Conservation (phyloP, 1,140 invertebrate species). For the Potamilus streckersoni region DNA sequence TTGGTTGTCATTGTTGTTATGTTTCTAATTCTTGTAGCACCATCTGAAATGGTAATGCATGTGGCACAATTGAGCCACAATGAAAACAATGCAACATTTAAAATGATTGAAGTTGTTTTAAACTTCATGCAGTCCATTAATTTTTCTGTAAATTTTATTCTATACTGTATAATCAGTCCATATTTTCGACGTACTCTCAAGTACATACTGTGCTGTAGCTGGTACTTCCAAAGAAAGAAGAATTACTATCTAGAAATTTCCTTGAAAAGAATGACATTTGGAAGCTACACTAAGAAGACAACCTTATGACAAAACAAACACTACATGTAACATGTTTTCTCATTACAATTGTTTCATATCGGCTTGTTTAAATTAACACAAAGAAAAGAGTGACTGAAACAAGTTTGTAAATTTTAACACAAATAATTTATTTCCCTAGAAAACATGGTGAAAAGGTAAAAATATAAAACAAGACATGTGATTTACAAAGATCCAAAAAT, state of each 20-base stretch:
- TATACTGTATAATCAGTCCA: constrained; percentile 61
- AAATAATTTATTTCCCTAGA: too few species aligned
- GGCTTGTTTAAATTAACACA: too few species aligned
- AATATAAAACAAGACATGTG: too few species aligned
- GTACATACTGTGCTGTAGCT: constrained; percentile 56
- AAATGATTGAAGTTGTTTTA: constrained; percentile 54
- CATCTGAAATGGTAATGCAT: constrained; percentile 61
- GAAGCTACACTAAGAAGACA: constrained; percentile 19
- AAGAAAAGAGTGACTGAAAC: too few species aligned
- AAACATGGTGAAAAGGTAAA: too few species aligned
- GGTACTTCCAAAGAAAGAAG: constrained; percentile 46
- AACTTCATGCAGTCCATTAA: constrained; percentile 63
- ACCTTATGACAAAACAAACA: constrained; percentile 1
- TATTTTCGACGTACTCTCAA: constrained; percentile 56
- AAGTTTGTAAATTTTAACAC: too few species aligned
- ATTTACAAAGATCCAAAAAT: too few species aligned
- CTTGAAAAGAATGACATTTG: constrained; percentile 33
- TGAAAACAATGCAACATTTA: constrained; percentile 43
- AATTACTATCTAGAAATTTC: constrained; percentile 39
- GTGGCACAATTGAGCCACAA: constrained; percentile 44
- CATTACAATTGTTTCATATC: too few species aligned
- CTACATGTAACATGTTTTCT: too few species aligned
- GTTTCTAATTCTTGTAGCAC: constrained; percentile 65
- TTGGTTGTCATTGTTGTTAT: constrained; percentile 63
- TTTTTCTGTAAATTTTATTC: constrained; percentile 61